Base-by-base conservation (phyloP, 2,888 invertebrate species). In the Neoaliturus tenellus region DNA sequence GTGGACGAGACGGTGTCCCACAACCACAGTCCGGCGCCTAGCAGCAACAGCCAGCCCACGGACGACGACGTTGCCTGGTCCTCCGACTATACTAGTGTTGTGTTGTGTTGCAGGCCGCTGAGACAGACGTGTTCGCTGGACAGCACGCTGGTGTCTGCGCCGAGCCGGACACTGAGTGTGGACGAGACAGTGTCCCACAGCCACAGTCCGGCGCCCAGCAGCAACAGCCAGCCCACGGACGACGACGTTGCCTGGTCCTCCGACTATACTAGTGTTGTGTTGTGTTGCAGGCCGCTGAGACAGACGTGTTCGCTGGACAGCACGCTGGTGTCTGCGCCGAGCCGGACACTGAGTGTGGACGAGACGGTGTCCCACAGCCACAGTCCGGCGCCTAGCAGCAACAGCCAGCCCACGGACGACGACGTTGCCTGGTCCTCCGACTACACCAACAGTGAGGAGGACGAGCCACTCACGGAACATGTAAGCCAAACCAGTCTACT, bases 371-470 rank as follows among this genome's bases (percentile, higher is more conserved):
- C 71, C 25, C 83, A 83, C 33, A 75, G 78, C 23, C 33, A 41
- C 23, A 55, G 85, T 58, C 82, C 86, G 6, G 83, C 62, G 31
- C 85, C 87, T 83, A 86, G 87, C 48, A 58, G 58, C 58, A 58
- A 58, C 58, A 86, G 88, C 90, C 69, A 91, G 90, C 81, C 92
- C 90, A 85, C 93, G 86, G 94, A 94, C 88, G 96, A 96, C 88
- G 95, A 95, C 89, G 94, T 94, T 71, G 96, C 95, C 89, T 98
- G 97, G 96, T 97, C 97, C 88, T 97, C 97, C 0, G 97, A 97
- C 90, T 96, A 96, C 89, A 97, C 97, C 86, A 97, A 97, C 88
- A 96, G 96, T 86, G 98, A 97, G 86, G 97, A 97, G 86, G 97
- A 97, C 88, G 96, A 97, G 85, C 92, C 93, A 0, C 92, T 93